Base-by-base conservation (phyloP, 2,113 vertebrate genomes). In the Casuarius casuarius region DNA sequence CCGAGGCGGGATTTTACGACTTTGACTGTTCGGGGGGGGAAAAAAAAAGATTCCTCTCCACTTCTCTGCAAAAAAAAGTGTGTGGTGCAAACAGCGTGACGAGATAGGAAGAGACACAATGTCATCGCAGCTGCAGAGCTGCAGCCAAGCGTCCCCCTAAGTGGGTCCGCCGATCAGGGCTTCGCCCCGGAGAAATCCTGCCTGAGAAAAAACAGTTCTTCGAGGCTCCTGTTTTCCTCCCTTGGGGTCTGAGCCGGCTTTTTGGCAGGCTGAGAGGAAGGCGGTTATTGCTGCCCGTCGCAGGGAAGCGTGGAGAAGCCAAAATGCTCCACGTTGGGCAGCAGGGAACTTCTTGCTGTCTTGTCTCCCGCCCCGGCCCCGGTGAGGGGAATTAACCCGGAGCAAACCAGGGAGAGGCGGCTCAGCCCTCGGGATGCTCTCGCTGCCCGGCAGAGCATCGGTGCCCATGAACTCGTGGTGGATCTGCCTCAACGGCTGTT, bases 41-140 rank as follows among this genome's bases (percentile, higher is more conserved):
- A 19, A 19, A 9, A 19, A 25, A 12, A 73, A 73, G 91, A 86
- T 80, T 95, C 88, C 84, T 52, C 68, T 44, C n/a, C 0, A 10
- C 68, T 84, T 29, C 48, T 21, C 52, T 12, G 71, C 2, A 9
- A 59, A 68, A 18, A 15, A 35, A 48, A 12, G 46, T 48, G 92
- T 75, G 78, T 23, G 87, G 62, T 65, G 90, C 83, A 29, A n/a
- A 8, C 49, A 29, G 67, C 3, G 38, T 95, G 95, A 96, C 18
- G 84, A 92, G 96, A 95, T 96, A 22, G 93, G 93, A 96, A 86
- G 89, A 94, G 96, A 95, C 93, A 3, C 48, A 67, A 51, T 65
- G 91, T 2, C 75, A 72, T 40, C 72, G 5, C 76, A 31, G 96
- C 93, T 51, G 93, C 84, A 76, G 92, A 92, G 91, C 86, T 44